Evolutionary conservation across 1,140 invertebrate genomes (phyloP), one percentile per base, ranked within the genome.

Genomic region (Papilio glaucus): DNA sequence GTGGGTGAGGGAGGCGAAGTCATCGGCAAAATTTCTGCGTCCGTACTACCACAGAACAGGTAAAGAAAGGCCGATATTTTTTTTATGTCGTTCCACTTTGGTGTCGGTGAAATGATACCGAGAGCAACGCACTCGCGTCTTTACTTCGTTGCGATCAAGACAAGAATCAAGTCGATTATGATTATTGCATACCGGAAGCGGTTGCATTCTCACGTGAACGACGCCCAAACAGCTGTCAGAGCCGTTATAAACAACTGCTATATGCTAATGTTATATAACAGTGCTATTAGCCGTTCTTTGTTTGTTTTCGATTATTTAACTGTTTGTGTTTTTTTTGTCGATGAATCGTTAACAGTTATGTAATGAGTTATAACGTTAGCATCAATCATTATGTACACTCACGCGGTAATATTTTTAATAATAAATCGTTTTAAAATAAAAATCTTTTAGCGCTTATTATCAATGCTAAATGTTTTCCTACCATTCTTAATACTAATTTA

Each of bases 221-320:
- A n/a, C 61, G 6, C 15, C 33, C 37, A 12, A 39, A 65, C 62
- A 65, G 62, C 62, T 65, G 29, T 18, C 37, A 38, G 18, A 53
- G 15, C 33, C 37, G 62, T 37, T 39, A 65, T 21, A 18, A 33
- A 37, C 9, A 33, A 63, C 62, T 38, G 33, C 62, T 41, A 65
- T 38, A 41, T 18, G 62, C 62, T 65, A 33, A 38, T 41, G 6
- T 65, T 65, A 65, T 65, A 24, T 65, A 65, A 65, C 62, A 63
- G 61, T 65, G 37, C 45, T 53, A 53, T 41, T 18, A 57, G 33
- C 29, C 37, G 12, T 60, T 60, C 26, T 37, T 62, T 62, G 29
- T 37, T 1, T 62, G 29, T 37, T 1, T 62, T 33, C 33, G 60
- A 37, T 29, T 21, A 49, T 49, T 15, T 18, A 62, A 62, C 33